These are phyloP conservation scores for Motacilla alba DNA, from an alignment of 2,113 vertebrate species.

Conservation along the genomic window DNA sequence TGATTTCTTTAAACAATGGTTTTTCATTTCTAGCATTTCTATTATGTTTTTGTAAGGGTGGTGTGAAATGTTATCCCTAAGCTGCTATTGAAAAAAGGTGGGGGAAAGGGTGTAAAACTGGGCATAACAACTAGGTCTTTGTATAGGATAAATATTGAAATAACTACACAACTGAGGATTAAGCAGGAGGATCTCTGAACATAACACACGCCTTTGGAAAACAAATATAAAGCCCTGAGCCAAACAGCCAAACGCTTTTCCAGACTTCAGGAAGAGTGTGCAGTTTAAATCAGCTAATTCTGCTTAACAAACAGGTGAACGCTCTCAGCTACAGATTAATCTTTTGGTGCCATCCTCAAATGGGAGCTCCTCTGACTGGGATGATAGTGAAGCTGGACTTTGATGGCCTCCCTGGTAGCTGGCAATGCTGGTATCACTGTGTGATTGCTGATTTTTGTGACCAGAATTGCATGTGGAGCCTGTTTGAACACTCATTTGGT, in stretches of 20 bases:
- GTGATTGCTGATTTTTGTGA: background rate
- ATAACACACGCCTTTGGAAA: conserved; percentile 58
- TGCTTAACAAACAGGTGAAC: conserved; percentile 37
- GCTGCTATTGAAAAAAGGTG: background rate
- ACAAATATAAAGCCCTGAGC: background rate
- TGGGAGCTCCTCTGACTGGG: conserved; percentile 34
- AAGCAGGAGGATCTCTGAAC: conserved; percentile 49
- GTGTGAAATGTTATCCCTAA: background rate
- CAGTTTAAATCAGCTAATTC: conserved; percentile 61
- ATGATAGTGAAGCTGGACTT: conserved; percentile 9
- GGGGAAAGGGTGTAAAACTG: background rate
- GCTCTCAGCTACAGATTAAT: conserved; percentile 65
- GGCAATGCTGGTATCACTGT: background rate
- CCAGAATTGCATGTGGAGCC: background rate
- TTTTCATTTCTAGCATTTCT: background rate
- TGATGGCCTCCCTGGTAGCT: background rate
- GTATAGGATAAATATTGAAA: conserved; percentile 54
- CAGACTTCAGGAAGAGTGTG: background rate
- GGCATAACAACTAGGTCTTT: background rate
- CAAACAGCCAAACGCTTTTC: background rate
- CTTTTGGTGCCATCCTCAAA: conserved; percentile 37
- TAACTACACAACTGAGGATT: conserved; percentile 2
- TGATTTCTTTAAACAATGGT: background rate
- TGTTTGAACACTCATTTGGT: background rate
- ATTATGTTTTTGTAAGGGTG: background rate